A percentile compares a stretch with the other conserved stretches of the same genome.
Conservation (phyloP, 2,888 invertebrate species). For the Tyria jacobaeae region DNA sequence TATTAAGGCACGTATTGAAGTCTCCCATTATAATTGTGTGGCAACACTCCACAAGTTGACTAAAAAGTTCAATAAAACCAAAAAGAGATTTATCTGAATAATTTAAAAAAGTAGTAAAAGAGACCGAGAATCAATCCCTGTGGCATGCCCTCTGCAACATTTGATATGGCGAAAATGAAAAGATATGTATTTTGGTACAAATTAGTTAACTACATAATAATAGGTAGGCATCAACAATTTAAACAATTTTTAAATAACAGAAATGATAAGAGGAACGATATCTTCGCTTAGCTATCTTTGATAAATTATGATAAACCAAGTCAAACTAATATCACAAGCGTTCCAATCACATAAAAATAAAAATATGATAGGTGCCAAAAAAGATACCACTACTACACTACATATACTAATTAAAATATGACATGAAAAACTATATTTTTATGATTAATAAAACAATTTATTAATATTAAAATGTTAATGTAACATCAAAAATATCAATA, state of each 20-base stretch:
- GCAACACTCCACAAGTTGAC: too few relatives aligned
- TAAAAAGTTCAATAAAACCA: too few relatives aligned
- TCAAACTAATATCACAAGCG: not conserved
- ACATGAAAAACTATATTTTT: too few relatives aligned
- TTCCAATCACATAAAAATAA: not conserved
- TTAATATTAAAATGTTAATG: not conserved
- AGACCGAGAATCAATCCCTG: too few relatives aligned
- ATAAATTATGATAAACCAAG: not conserved
- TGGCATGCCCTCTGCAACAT: too few relatives aligned
- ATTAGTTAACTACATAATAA: not conserved
- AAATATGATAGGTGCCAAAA: not conserved
- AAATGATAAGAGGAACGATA: not conserved
- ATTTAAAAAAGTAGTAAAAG: too few relatives aligned
- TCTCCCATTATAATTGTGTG: too few relatives aligned
- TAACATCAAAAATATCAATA: slow-evolving; percentile 3
- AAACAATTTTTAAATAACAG: not conserved
- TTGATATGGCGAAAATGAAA: too few relatives aligned
- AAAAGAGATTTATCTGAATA: too few relatives aligned
- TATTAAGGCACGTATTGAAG: too few relatives aligned
- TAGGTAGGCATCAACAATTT: not conserved
- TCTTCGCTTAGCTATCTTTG: not conserved
- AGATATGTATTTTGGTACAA: not conserved
- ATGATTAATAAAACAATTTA: too few relatives aligned
- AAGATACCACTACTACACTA: not conserved
- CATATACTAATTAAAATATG: too few relatives aligned